Conservation (phyloP, 2,797 vertebrate genomes). For the Malacoctenus gilli region DNA sequence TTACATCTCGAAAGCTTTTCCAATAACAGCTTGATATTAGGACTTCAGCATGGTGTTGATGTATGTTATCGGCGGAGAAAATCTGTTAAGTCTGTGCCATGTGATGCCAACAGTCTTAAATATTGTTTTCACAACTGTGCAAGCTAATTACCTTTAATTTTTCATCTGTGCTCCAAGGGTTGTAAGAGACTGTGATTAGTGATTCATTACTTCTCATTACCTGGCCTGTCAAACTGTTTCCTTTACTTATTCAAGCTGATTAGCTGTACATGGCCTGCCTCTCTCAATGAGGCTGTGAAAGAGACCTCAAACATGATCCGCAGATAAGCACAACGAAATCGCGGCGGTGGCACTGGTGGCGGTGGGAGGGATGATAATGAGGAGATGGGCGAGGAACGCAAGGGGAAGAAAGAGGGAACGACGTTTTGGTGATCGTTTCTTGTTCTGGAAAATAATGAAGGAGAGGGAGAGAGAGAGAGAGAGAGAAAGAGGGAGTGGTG, state of each 20-base stretch:
- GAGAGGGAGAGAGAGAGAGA: too few relatives aligned
- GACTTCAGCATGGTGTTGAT: slow-evolving; percentile 64
- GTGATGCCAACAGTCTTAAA: slow-evolving; percentile 78
- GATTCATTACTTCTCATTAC: slow-evolving; percentile 84
- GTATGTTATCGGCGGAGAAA: slow-evolving; percentile 68
- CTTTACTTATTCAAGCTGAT: slow-evolving; percentile 82
- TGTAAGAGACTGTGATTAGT: slow-evolving; percentile 79
- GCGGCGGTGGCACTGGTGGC: slow-evolving; percentile 19
- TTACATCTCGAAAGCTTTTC: slow-evolving; percentile 64
- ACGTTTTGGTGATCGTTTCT: not conserved
- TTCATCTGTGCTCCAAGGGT: slow-evolving; percentile 80
- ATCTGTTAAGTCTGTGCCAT: slow-evolving; percentile 75
- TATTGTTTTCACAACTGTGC: slow-evolving; percentile 81
- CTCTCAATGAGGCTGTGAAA: slow-evolving; percentile 60
- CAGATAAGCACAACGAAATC: slow-evolving; percentile 44
- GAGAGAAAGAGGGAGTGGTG: too few relatives aligned
- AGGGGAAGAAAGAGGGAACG: not conserved
- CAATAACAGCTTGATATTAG: slow-evolving; percentile 73
- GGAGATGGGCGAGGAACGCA: not conserved
- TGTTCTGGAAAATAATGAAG: not conserved
- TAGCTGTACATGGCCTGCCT: slow-evolving; percentile 76
- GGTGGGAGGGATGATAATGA: slow-evolving; percentile 14
- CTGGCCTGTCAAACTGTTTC: slow-evolving; percentile 82
- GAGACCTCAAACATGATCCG: slow-evolving; percentile 66
- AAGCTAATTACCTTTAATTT: slow-evolving; percentile 83